phyloP scores from a whole-genome alignment of 1,140 invertebrate genomes.

The Episyrphus balteatus region DNA sequence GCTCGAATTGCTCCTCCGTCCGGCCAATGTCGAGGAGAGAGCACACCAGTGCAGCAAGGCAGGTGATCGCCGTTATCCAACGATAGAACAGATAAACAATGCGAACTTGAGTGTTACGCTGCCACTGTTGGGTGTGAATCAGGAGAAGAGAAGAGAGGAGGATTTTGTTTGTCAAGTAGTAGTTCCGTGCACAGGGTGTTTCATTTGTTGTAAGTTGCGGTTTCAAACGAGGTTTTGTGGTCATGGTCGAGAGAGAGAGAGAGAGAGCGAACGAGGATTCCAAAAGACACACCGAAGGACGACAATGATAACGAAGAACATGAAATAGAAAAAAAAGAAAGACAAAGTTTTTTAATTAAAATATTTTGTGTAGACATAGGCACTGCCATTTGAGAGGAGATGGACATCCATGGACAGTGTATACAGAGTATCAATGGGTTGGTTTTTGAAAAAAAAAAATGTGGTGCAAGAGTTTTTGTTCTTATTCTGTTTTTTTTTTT shows the following conservation, averaged over 20 bases:
- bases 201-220: neutral
- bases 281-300: neutral
- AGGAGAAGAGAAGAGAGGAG: neutral
- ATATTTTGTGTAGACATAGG: no score
- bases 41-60: slow-evolving; percentile 41
- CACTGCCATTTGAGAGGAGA: no score
- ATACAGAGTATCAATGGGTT: no score
- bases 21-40: slow-evolving; percentile 42
- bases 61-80: slow-evolving; percentile 42
- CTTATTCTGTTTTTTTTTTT: no score
- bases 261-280: no score
- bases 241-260: no score
- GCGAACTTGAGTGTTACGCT: slow-evolving; percentile 35
- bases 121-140: slow-evolving; percentile 32
- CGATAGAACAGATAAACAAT: slow-evolving; percentile 46
- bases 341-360: no score
- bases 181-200: neutral
- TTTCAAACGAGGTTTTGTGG: no score
- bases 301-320: neutral
- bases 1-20: slow-evolving; percentile 31
- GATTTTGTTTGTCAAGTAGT: neutral
- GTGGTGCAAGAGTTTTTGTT: no score
- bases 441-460: no score
- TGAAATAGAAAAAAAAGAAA: neutral
- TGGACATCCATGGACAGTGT: no score